Evolutionary conservation across 2,888 invertebrate species (phyloP), one percentile per base, ranked within the genome.

Genomic region (Temnothorax rugatulus): DNA sequence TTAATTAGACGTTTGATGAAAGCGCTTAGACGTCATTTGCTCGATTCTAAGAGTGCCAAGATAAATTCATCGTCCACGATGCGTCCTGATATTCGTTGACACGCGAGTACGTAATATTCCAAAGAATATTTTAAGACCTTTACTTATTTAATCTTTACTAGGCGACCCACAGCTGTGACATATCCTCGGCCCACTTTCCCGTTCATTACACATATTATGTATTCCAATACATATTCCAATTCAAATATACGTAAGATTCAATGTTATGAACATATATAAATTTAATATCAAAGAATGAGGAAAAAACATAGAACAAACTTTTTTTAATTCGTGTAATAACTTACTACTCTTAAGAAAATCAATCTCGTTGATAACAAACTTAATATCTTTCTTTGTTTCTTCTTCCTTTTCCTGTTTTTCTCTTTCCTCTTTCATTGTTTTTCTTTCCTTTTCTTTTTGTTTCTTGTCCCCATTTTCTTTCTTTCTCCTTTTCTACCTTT

Each of bases 91-190:
- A 77, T 66, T 77, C 54, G 77, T 77, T 66, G 77, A 77, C 77
- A 77, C 25, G 15, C n/a, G 66, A 41, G 54, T 66, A 77, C 41
- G 25, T 66, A 77, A 66, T n/a, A 52, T 52, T 77, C 63, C 47
- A 66, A 77, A 77, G n/a, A 77, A 66, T 77, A 77, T 77, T 77
- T 77, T 77, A 54, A 77, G 77, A 77, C 15, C 66, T 54, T 66
- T 77, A 77, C 66, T 66, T 77, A 68, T 66, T 66, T 68, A 77
- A 68, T 68, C 77, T 68, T 68, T 68, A 77, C 66, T 54, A 29
- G 9, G 11, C 41, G 52, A 54, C 68, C 41, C 18, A 68, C 41
- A 77, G 7, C 41, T 77, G 29, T 77, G 77, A 29, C 54, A 68
- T 47, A 77, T 77, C 66, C 77, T 77, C 77, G 77, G 44, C 68